Evolutionary conservation across 1,140 invertebrate genomes (phyloP).

Genomic region (Drosophila insularis): DNA sequence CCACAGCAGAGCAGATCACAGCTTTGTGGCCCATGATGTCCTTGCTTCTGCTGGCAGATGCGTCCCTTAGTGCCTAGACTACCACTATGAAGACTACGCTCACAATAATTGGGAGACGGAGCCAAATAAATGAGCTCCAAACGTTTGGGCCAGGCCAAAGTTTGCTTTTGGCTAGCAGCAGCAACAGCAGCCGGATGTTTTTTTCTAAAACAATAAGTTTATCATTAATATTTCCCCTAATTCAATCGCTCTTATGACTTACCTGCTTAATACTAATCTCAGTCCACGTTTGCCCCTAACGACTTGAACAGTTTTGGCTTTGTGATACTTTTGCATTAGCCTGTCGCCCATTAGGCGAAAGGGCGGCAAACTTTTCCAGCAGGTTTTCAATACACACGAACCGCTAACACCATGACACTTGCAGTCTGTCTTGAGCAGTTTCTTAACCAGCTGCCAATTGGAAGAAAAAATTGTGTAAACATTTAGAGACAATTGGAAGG

Average conservation of each 20-base stretch:
- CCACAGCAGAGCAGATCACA: conserved; percentile 97
- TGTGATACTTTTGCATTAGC: conserved; percentile 92
- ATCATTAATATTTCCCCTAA: too few relatives aligned
- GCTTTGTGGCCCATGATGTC: conserved; percentile 92
- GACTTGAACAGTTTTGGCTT: conserved; percentile 88
- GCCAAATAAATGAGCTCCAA: conserved; percentile 95
- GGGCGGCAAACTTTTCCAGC: conserved; percentile 94
- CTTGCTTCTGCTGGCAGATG: conserved; percentile 90
- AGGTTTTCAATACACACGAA: conserved; percentile 96
- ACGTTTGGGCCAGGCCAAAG: conserved; percentile 85
- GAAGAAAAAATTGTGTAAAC: too few relatives aligned
- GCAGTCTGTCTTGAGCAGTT: conserved; percentile 92
- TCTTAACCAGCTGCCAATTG: conserved; percentile 89
- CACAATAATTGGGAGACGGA: conserved; percentile 96
- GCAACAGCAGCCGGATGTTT: conserved; percentile 50
- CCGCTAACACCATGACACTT: conserved; percentile 98
- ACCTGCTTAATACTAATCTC: conserved; percentile 82
- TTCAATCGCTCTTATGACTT: neutral
- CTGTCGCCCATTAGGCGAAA: conserved; percentile 93
- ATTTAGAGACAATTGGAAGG: conserved; percentile 13
- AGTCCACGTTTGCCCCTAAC: conserved; percentile 83
- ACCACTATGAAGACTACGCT: conserved; percentile 88
- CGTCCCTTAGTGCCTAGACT: conserved; percentile 93
- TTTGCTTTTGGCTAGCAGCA: conserved; percentile 68
- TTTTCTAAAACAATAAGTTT: conserved; percentile 55